A percentile compares a stretch with the other conserved stretches of the same genome.
These are phyloP conservation scores for Amphiduros pacificus DNA, from an alignment of 2,888 invertebrate genomes.

Conservation along the genomic window DNA sequence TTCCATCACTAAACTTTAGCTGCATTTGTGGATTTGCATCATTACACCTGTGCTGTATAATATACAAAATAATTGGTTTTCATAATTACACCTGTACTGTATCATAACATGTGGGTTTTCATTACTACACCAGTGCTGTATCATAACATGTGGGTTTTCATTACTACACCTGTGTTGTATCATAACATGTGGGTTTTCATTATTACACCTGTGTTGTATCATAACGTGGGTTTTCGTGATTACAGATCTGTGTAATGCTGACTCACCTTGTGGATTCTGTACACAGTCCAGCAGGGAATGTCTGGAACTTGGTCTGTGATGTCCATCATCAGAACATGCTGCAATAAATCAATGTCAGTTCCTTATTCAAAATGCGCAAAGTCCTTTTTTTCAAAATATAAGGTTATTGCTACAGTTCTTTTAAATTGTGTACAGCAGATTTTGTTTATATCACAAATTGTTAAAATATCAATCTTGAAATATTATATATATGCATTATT, in stretches of 20 bases:
- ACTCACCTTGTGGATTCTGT: conserved; percentile 34
- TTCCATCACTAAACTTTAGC: too few relatives aligned
- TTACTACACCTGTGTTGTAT: background rate
- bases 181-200: background rate
- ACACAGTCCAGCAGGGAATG: conserved; percentile 54
- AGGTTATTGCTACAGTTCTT: too few relatives aligned
- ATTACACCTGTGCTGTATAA: too few relatives aligned
- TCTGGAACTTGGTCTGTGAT: conserved; percentile 47
- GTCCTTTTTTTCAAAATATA: background rate
- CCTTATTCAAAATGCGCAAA: background rate
- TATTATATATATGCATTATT: too few relatives aligned
- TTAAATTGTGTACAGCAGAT: too few relatives aligned
- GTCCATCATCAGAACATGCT: conserved; percentile 49
- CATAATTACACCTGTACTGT: too few relatives aligned
- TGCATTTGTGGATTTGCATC: too few relatives aligned
- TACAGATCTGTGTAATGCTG: background rate
- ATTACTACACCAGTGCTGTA: too few relatives aligned
- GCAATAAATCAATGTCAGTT: conserved; percentile 1
- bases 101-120: too few relatives aligned
- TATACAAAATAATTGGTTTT: too few relatives aligned
- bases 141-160: too few relatives aligned
- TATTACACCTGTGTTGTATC: background rate
- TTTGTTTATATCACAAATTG: too few relatives aligned
- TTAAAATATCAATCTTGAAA: background rate
- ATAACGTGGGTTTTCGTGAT: background rate